A percentile compares a stretch with the other conserved stretches of the same genome.
Conservation (phyloP, 2,113 vertebrate genomes). For the Microtus oregoni region DNA sequence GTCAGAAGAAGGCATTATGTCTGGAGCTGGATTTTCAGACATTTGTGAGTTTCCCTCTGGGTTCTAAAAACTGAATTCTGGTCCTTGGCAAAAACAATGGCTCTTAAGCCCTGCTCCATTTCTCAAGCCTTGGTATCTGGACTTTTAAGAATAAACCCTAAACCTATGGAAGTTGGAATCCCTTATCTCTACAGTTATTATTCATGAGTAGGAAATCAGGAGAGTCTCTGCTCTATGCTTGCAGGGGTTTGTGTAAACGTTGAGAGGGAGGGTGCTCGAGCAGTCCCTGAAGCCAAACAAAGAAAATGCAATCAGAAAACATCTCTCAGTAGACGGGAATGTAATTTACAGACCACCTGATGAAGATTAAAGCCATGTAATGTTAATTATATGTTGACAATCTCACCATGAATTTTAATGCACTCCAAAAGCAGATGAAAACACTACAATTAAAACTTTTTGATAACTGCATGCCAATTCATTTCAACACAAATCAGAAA, state of each 20-base stretch:
- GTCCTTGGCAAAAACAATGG: background rate
- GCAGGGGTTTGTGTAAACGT: background rate
- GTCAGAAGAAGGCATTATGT: background rate
- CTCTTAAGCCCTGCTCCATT: background rate
- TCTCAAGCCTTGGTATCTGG: background rate
- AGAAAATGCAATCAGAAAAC: background rate
- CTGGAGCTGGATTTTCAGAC: background rate
- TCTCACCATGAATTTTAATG: background rate
- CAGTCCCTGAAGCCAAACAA: background rate
- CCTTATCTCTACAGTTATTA: rapidly evolving
- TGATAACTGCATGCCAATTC: background rate
- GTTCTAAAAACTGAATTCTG: background rate
- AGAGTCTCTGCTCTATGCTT: background rate
- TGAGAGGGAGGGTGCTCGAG: background rate
- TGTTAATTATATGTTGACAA: background rate
- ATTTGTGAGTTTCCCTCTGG: background rate
- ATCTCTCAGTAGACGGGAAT: background rate
- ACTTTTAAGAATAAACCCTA: background rate
- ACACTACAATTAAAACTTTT: background rate
- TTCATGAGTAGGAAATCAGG: background rate
- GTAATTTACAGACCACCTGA: background rate
- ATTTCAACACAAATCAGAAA: background rate
- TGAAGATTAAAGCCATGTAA: background rate
- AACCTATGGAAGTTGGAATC: background rate
- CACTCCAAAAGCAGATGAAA: background rate